Evolutionary conservation across 2,113 vertebrate genomes (phyloP).

Genomic region (Gopherus flavomarginatus): DNA sequence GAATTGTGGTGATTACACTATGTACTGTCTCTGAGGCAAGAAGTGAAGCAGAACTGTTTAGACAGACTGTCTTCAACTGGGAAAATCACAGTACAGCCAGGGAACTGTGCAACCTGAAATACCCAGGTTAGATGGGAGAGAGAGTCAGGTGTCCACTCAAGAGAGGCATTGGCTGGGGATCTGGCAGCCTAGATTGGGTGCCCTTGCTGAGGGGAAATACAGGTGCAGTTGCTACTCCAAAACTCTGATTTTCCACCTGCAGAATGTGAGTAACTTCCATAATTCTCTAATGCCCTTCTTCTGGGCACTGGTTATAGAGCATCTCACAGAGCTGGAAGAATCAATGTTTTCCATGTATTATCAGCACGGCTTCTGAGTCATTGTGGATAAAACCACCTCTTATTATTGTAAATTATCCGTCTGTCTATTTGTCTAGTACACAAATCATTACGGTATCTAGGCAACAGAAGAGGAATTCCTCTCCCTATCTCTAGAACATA

Average conservation of each 20-base stretch:
- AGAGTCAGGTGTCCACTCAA: too few species aligned
- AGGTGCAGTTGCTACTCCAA: neutral
- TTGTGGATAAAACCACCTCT: neutral
- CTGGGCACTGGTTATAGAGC: rapidly evolving
- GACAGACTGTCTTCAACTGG: too few species aligned
- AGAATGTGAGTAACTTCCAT: rapidly evolving
- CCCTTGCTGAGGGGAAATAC: neutral
- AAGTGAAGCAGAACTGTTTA: too few species aligned
- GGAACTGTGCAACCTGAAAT: too few species aligned
- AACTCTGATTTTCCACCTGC: neutral
- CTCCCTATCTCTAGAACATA: neutral
- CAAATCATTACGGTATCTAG: rapidly evolving
- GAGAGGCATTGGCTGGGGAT: too few species aligned
- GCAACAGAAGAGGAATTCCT: neutral
- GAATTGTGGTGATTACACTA: too few species aligned
- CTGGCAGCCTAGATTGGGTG: too few species aligned
- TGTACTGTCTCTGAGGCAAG: too few species aligned
- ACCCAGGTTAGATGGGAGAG: too few species aligned
- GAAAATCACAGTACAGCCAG: too few species aligned
- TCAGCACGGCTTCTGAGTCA: neutral
- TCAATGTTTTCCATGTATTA: rapidly evolving
- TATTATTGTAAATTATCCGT: neutral
- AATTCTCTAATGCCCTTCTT: rapidly evolving
- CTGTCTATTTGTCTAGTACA: neutral
- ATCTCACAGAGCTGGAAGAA: neutral